Evolutionary conservation across 2,888 invertebrate genomes (phyloP).

Genomic region (Erebia ligea): DNA sequence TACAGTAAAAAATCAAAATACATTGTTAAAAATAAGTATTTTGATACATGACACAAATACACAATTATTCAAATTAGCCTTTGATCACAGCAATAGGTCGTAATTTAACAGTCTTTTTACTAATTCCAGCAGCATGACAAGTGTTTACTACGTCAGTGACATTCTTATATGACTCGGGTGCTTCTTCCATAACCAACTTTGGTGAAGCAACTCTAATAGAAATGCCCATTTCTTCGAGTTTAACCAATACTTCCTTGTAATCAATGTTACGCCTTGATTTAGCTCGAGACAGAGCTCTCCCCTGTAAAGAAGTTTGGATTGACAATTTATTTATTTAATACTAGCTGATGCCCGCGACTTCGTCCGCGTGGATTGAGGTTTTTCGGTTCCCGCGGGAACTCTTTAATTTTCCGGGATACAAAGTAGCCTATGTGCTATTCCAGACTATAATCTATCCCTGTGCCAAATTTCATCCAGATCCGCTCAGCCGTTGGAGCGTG

Average conservation of each 20-base stretch:
- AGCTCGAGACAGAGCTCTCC: conserved; percentile 97
- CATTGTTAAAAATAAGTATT: neutral
- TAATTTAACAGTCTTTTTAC: conserved; percentile 97
- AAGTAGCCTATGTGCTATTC: too few species aligned
- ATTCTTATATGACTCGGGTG: conserved; percentile 99
- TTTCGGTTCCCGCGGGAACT: too few species aligned
- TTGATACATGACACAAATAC: neutral
- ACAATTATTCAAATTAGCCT: conserved; percentile 75
- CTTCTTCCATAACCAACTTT: conserved; percentile 99
- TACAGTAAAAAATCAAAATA: conserved; percentile 15
- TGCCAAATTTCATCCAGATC: too few species aligned
- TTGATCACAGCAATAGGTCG: conserved; percentile 99
- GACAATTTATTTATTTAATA: neutral
- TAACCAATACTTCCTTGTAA: conserved; percentile 94
- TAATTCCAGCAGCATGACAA: conserved; percentile 98
- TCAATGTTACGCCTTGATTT: conserved; percentile 98
- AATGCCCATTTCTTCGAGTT: conserved; percentile 93
- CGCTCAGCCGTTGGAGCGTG: too few species aligned
- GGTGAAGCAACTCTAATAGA: conserved; percentile 99
- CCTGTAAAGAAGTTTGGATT: conserved; percentile 82
- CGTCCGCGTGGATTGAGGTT: too few species aligned
- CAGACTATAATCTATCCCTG: too few species aligned
- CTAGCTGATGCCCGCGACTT: too few species aligned
- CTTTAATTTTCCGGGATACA: too few species aligned
- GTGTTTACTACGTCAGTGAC: conserved; percentile 99